Evolutionary conservation across 2,113 vertebrate genomes (phyloP), one percentile per base, ranked within the genome.

Genomic region (Colossoma macropomum): DNA sequence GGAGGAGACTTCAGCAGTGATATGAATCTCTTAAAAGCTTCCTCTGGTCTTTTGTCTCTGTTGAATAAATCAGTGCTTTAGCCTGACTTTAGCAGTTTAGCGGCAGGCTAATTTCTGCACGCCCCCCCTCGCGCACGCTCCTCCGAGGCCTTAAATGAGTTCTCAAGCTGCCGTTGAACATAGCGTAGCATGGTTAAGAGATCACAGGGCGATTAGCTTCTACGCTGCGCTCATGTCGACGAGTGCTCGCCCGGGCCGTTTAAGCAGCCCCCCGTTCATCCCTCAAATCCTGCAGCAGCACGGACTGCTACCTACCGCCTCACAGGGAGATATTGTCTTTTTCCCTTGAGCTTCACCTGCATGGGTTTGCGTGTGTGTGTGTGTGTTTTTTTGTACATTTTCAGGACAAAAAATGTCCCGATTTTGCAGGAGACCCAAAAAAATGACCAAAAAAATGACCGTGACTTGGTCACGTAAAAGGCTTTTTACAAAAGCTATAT

Each of bases 51-150:
- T 93, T 93, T 93, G 92, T 93, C 93, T 93, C 90, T 92, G 88
- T 89, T 94, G 93, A 93, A 94, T 94, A 94, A 94, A 94, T 95
- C 92, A 93, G 90, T 91, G 92, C 92, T 94, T 94, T 92, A 94
- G 89, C 92, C 90, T 88, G 90, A 90, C 89, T 92, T 92, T 92
- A 92, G 89, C 92, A 90, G 92, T 94, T 93, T 94, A 93, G 92
- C 90, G 90, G 86, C 0, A 87, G 89, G 87, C 80, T 92, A 92
- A 93, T 94, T 94, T 92, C 89, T 91, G 90, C 90, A 90, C 87
- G 85, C 85, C 91, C 87, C 91, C 90, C 87, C 89, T 83, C 82
- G 66, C 41, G 50, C 86, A 86, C 88, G 88, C 91, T 89, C 89
- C 83, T 87, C 60, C 6, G 87, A 84, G 90, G 89, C 90, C 84